phyloP scores from a whole-genome alignment of 2,797 vertebrate species.

The Mycteria americana region DNA sequence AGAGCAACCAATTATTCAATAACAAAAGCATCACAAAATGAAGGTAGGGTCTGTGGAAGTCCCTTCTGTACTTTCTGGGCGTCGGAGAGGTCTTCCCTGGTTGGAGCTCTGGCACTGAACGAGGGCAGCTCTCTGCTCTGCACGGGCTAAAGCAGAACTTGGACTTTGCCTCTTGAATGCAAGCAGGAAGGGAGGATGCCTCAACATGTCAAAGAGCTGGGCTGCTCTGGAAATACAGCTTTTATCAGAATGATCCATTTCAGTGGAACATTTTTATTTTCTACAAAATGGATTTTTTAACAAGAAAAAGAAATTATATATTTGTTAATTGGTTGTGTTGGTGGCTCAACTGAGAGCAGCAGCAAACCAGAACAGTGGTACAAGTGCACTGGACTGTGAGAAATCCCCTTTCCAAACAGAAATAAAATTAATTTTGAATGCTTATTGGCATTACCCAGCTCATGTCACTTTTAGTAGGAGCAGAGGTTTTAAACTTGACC shows the following conservation, averaged over 20 bases:
- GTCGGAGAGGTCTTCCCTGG: accelerated
- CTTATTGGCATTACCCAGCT: neutral
- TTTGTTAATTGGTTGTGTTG: neutral
- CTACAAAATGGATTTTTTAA: neutral
- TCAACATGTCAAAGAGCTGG: neutral
- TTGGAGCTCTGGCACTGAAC: neutral
- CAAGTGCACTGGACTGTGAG: neutral
- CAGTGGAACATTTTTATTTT: neutral
- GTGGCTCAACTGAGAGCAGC: neutral
- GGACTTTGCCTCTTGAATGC: neutral
- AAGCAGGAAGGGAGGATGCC: neutral
- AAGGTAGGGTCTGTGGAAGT: neutral
- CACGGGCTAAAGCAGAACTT: accelerated
- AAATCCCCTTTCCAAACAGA: neutral
- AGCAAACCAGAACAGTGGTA: neutral
- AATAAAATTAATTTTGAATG: neutral
- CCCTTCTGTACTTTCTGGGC: neutral
- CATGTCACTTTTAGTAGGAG: neutral
- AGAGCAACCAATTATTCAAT: neutral
- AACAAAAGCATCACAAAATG: neutral
- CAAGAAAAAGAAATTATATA: neutral
- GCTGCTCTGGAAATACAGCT: neutral
- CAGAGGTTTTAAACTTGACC: neutral
- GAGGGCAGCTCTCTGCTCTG: neutral
- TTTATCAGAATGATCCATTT: neutral